These are phyloP conservation scores for Altica lythri DNA, from an alignment of 2,888 invertebrate species.

Conservation along the genomic window DNA sequence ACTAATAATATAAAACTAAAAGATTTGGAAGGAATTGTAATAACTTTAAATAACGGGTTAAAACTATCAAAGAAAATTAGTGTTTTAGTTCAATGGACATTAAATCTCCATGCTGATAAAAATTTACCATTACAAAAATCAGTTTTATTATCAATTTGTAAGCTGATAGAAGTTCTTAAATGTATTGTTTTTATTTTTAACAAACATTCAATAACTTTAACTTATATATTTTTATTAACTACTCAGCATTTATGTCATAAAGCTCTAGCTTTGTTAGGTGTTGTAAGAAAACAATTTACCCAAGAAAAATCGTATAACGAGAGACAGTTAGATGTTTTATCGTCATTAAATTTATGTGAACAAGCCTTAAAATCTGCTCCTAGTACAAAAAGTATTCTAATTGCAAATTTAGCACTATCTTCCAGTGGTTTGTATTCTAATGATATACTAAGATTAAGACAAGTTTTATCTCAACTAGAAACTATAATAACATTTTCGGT, in stretches of 20 bases:
- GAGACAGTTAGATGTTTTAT: conserved; percentile 71
- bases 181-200: conserved; percentile 73
- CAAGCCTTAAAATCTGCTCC: conserved; percentile 64
- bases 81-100: conserved; percentile 65
- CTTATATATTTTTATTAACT: conserved; percentile 75
- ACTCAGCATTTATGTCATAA: conserved; percentile 81
- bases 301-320: conserved; percentile 68
- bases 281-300: conserved; percentile 67
- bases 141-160: conserved; percentile 75
- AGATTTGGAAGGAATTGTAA: conserved; percentile 61
- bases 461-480: conserved; percentile 68
- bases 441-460: conserved; percentile 65
- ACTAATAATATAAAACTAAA: conserved; percentile 60
- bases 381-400: conserved; percentile 50
- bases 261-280: conserved; percentile 68
- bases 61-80: conserved; percentile 56
- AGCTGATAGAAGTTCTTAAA: conserved; percentile 80
- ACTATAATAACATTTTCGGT: conserved; percentile 65
- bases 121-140: conserved; percentile 78
- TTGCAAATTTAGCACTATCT: conserved; percentile 54
- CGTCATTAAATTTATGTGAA: conserved; percentile 76
- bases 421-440: conserved; percentile 68
- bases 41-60: conserved; percentile 62
- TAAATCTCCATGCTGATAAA: conserved; percentile 70
- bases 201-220: conserved; percentile 70